Conservation (phyloP, 2,797 vertebrate species). For the Lagocephalus sceleratus region DNA sequence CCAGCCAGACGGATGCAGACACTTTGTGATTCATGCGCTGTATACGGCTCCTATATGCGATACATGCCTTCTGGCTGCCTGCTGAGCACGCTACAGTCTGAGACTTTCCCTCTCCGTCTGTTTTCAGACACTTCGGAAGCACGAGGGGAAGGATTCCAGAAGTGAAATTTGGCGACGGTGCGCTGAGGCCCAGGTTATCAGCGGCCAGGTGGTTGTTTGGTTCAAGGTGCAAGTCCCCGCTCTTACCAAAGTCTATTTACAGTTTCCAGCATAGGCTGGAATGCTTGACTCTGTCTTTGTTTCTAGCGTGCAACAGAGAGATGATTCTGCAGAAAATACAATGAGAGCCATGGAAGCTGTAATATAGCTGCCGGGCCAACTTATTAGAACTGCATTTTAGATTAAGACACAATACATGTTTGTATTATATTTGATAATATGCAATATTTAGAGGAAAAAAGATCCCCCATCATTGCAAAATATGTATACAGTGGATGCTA, state of each 20-base stretch:
- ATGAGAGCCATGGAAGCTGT: background rate
- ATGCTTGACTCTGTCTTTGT: conserved; percentile 8
- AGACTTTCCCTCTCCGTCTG: conserved; percentile 51
- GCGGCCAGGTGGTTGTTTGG: background rate
- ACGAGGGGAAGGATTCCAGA: conserved; percentile 70
- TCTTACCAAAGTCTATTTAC: background rate
- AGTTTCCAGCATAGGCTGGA: conserved; percentile 28
- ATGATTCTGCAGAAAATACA: background rate
- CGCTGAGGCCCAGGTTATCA: conserved; percentile 45
- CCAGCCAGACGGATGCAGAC: conserved; percentile 28
- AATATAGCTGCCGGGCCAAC: too few species aligned
- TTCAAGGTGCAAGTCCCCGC: too few species aligned
- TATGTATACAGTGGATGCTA: too few species aligned
- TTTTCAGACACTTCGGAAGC: conserved; percentile 75
- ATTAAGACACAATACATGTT: too few species aligned
- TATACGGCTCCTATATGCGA: conserved; percentile 44
- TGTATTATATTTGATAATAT: too few species aligned
- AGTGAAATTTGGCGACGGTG: conserved; percentile 59
- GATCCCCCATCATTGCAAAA: too few species aligned
- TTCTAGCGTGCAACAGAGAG: conserved; percentile 8
- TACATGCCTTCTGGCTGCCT: conserved; percentile 41
- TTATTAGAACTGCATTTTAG: too few species aligned
- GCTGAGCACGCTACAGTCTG: conserved; percentile 38
- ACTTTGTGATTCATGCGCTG: conserved; percentile 60
- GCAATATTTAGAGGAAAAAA: too few species aligned